A percentile compares a stretch with the other conserved stretches of the same genome.
Evolutionary conservation across 1,140 invertebrate genomes (phyloP).

Genomic region (Drosophila melanica): DNA sequence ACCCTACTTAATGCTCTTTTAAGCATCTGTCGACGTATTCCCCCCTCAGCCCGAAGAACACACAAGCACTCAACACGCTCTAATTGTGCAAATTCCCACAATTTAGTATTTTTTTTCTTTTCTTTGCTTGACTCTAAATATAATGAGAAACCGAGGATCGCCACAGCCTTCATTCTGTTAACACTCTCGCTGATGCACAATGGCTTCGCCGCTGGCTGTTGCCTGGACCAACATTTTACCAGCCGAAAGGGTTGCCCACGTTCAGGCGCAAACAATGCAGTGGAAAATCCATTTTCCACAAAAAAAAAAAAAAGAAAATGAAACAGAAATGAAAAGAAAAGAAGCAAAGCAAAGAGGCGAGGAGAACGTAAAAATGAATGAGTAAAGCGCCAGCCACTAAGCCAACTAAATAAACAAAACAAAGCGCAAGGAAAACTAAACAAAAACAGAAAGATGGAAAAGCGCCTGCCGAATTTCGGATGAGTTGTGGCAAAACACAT

Average conservation of each 20-base stretch:
- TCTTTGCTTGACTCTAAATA: conserved; percentile 8
- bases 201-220: neutral
- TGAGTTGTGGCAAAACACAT: conserved; percentile 2
- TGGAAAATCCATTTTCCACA: conserved; percentile 64
- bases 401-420: conserved; percentile 55
- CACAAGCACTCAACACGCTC: conserved; percentile 55
- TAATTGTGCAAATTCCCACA: conserved; percentile 82
- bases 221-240: conserved; percentile 59
- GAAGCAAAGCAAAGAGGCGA: neutral
- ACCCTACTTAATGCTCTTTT: conserved; percentile 20
- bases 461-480: conserved; percentile 20
- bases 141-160: conserved; percentile 29
- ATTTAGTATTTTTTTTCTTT: conserved; percentile 41
- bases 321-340: neutral
- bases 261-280: conserved; percentile 41
- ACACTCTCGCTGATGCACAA: conserved; percentile 36
- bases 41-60: conserved; percentile 7
- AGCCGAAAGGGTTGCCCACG: conserved; percentile 64
- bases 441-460: conserved; percentile 24
- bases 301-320: neutral
- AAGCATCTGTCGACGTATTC: neutral
- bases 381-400: conserved; percentile 41
- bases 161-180: conserved; percentile 49
- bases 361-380: conserved; percentile 4
- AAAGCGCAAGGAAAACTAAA: conserved; percentile 41